Conservation (phyloP, 2,888 invertebrate species). For the Apamea crenata region DNA sequence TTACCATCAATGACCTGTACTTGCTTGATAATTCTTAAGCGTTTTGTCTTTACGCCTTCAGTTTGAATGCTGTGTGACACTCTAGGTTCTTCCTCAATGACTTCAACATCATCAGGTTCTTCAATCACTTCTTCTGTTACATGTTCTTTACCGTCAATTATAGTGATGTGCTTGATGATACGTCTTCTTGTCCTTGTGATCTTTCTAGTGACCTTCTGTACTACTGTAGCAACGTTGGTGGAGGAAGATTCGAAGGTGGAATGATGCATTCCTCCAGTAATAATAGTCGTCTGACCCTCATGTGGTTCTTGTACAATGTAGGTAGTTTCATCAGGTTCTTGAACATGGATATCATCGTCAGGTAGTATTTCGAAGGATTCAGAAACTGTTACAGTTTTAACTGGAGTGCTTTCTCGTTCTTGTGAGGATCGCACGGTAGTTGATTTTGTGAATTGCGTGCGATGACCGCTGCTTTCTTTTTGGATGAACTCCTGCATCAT, state of each 20-base stretch:
- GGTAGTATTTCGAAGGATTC: slow-evolving; percentile 70
- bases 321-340: slow-evolving; percentile 62
- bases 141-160: slow-evolving; percentile 95
- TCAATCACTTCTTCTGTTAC: slow-evolving; percentile 95
- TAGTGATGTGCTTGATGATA: slow-evolving; percentile 93
- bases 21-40: slow-evolving; percentile 91
- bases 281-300: slow-evolving; percentile 68
- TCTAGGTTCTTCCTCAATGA: slow-evolving; percentile 91
- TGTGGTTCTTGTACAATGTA: slow-evolving; percentile 77
- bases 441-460: slow-evolving; percentile 58
- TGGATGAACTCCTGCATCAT: slow-evolving; percentile 77
- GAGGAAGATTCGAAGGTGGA: slow-evolving; percentile 74
- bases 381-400: slow-evolving; percentile 67
- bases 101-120: slow-evolving; percentile 95
- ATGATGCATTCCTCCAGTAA: slow-evolving; percentile 73
- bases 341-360: slow-evolving; percentile 50
- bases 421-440: slow-evolving; percentile 56
- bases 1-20: slow-evolving; percentile 94
- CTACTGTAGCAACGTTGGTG: slow-evolving; percentile 90
- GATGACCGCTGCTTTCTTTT: slow-evolving; percentile 71
- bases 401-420: slow-evolving; percentile 71
- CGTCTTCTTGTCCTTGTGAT: slow-evolving; percentile 93
- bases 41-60: slow-evolving; percentile 79
- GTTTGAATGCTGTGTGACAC: slow-evolving; percentile 76
- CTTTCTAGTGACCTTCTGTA: slow-evolving; percentile 94